Conservation (phyloP, 2,888 invertebrate genomes). For the Acutogordius australiensis region DNA sequence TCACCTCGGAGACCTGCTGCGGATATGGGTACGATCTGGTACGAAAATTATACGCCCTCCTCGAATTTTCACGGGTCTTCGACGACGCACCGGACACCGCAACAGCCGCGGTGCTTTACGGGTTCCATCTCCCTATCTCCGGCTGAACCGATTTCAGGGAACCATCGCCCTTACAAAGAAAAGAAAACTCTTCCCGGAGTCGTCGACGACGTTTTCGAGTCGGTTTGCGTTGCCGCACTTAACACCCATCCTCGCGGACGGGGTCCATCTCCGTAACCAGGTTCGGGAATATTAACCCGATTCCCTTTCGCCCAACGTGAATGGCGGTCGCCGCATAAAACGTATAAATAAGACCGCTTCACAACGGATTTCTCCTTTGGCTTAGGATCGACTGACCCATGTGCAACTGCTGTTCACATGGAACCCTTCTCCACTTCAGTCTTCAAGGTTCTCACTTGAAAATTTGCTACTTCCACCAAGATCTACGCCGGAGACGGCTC, state of each 20-base stretch:
- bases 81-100: background rate
- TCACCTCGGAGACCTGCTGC: slow-evolving; percentile 46
- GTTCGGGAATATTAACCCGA: slow-evolving; percentile 13
- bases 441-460: slow-evolving; percentile 32
- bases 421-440: slow-evolving; percentile 30
- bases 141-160: background rate
- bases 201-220: background rate
- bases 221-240: background rate
- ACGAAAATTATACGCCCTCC: slow-evolving; percentile 24
- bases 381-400: slow-evolving; percentile 23
- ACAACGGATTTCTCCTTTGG: slow-evolving; percentile 17
- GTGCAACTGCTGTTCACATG: slow-evolving; percentile 27
- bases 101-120: background rate
- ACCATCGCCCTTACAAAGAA: slow-evolving; percentile 23
- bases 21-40: slow-evolving; percentile 38
- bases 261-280: slow-evolving; percentile 11
- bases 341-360: slow-evolving; percentile 12
- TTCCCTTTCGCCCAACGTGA: slow-evolving; percentile 14
- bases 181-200: slow-evolving; percentile 22
- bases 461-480: slow-evolving; percentile 44
- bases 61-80: slow-evolving; percentile 25
- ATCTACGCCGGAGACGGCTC: slow-evolving; percentile 29
- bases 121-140: background rate
- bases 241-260: background rate
- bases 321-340: slow-evolving; percentile 16